Conservation (phyloP, 92 coral and sea anemone genomes). For the Metridium senile region DNA sequence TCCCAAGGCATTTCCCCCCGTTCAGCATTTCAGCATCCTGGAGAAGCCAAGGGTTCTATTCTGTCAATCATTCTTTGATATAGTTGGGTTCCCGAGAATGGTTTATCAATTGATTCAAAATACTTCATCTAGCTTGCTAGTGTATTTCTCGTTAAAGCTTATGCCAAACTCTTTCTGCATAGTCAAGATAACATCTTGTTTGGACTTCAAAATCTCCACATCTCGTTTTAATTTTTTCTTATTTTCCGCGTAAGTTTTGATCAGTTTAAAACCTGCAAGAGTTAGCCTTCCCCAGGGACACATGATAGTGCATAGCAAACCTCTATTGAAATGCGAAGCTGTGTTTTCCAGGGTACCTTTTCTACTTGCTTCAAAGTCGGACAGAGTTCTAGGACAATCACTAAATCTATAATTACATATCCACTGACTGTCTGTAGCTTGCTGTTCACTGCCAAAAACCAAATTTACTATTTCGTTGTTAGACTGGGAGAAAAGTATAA, state of each 20-base stretch:
- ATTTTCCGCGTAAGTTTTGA: constrained; percentile 4
- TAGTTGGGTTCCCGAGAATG: too few relatives aligned
- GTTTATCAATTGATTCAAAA: neutral
- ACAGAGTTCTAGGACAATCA: constrained; percentile 14
- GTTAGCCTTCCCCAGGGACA: constrained; percentile 52
- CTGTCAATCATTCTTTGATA: too few relatives aligned
- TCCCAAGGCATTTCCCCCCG: too few relatives aligned
- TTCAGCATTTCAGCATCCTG: too few relatives aligned
- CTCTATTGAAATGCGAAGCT: constrained; percentile 27
- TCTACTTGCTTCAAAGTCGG: constrained; percentile 17
- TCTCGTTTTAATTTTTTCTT: constrained; percentile 8
- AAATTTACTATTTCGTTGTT: neutral
- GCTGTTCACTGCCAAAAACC: constrained; percentile 19
- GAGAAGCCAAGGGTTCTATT: too few relatives aligned
- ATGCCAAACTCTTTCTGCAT: constrained; percentile 13
- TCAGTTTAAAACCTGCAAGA: constrained; percentile 20
- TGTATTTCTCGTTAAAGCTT: neutral
- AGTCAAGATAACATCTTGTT: constrained; percentile 5
- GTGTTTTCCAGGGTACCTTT: constrained; percentile 17
- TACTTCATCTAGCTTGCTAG: neutral
- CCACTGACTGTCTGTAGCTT: neutral
- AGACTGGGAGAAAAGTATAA: constrained; percentile 8
- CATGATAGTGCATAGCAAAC: constrained; percentile 36
- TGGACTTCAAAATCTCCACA: constrained; percentile 11
- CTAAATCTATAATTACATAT: constrained; percentile 20